A percentile compares a stretch with the other conserved stretches of the same genome.
Evolutionary conservation across 2,113 vertebrate genomes (phyloP).

Genomic region (Tetraodon nigroviridis): DNA sequence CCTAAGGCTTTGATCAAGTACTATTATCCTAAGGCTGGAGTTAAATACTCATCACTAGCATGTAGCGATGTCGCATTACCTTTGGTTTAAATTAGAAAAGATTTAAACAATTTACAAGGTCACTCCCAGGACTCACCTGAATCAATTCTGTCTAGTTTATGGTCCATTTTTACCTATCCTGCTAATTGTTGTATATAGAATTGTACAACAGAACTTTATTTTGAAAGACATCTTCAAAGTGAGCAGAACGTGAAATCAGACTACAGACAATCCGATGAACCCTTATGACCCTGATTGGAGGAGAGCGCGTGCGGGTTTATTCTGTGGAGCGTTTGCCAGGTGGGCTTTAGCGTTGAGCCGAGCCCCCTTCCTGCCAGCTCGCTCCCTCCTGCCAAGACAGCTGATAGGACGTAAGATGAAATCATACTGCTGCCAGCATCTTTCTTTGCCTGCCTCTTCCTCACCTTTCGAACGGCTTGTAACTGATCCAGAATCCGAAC

Average conservation of each 20-base stretch:
- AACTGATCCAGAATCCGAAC: conserved; percentile 21
- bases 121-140: too few relatives aligned
- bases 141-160: too few relatives aligned
- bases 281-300: conserved; percentile 27
- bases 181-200: too few relatives aligned
- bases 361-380: conserved; percentile 38
- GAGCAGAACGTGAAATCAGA: conserved; percentile 2
- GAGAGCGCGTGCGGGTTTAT: conserved; percentile 28
- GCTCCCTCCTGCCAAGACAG: conserved; percentile 30
- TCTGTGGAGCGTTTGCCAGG: conserved; percentile 45
- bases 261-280: conserved; percentile 37
- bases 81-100: too few relatives aligned
- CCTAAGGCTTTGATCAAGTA: too few relatives aligned
- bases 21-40: too few relatives aligned
- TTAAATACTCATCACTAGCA: too few relatives aligned
- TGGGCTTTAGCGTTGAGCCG: conserved; percentile 47
- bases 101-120: too few relatives aligned
- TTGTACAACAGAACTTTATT: too few relatives aligned
- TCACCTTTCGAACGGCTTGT: conserved; percentile 38
- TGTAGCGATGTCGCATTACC: too few relatives aligned
- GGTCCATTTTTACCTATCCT: too few relatives aligned
- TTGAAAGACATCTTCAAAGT: too few relatives aligned
- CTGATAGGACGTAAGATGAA: conserved; percentile 28
- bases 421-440: conserved; percentile 25
- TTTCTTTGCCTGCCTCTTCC: conserved; percentile 35